phyloP scores from a whole-genome alignment of 2,797 vertebrate species.

The Molothrus ater region DNA sequence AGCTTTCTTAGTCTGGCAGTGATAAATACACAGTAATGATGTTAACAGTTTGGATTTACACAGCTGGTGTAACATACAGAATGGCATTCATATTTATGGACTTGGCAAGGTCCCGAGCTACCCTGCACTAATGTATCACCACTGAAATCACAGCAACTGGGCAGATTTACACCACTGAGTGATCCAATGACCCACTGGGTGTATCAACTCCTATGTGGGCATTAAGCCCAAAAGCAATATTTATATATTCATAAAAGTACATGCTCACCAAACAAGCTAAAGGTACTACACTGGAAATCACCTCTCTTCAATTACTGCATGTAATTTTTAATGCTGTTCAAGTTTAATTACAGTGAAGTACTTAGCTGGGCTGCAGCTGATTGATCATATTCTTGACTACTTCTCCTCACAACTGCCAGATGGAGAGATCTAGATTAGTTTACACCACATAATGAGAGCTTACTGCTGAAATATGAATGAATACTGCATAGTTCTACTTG shows the following conservation, averaged over 20 bases:
- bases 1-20: slow-evolving; percentile 51
- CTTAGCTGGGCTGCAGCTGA: slow-evolving; percentile 20
- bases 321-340: slow-evolving; percentile 45
- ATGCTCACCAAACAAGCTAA: slow-evolving; percentile 14
- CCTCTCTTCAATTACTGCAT: not conserved
- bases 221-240: not conserved
- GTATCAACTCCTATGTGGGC: not conserved
- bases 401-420: slow-evolving; percentile 11
- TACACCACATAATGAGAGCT: not conserved
- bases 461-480: not conserved
- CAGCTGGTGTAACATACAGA: slow-evolving; percentile 12
- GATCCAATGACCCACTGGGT: not conserved
- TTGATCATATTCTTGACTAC: slow-evolving; percentile 30
- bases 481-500: not conserved
- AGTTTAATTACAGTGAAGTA: slow-evolving; percentile 53
- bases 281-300: slow-evolving; percentile 14
- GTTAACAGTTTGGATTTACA: slow-evolving; percentile 45
- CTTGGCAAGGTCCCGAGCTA: not conserved
- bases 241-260: slow-evolving; percentile 33
- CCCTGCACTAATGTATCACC: not conserved
- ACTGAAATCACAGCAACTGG: not conserved
- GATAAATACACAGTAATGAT: slow-evolving; percentile 44
- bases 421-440: slow-evolving; percentile 29
- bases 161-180: not conserved
- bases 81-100: slow-evolving; percentile 18